phyloP scores from a whole-genome alignment of 2,888 invertebrate species.

The Zele albiditarsus region DNA sequence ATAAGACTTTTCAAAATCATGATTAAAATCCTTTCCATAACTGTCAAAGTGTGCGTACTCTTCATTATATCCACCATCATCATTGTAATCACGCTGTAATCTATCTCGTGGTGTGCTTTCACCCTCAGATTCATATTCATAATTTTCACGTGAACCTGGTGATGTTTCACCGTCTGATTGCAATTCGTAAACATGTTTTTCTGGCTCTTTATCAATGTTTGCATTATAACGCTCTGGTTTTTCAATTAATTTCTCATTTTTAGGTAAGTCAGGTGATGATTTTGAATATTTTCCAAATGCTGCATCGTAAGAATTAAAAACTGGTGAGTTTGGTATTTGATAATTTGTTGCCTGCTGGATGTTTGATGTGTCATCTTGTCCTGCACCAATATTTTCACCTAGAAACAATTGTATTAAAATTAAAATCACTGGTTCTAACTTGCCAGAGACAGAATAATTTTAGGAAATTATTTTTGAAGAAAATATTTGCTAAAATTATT shows the following conservation, averaged over 20 bases:
- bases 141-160: conserved; percentile 35
- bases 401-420: neutral
- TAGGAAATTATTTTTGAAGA: too few relatives aligned
- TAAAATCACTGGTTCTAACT: neutral
- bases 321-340: conserved; percentile 47
- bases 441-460: too few relatives aligned
- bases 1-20: conserved; percentile 60
- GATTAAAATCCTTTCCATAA: conserved; percentile 56
- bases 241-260: conserved; percentile 6
- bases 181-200: conserved; percentile 40
- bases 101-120: conserved; percentile 54
- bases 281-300: conserved; percentile 61
- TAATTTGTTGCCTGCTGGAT: conserved; percentile 10
- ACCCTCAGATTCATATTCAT: conserved; percentile 56
- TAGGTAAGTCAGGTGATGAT: conserved; percentile 23
- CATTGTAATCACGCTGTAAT: conserved; percentile 49
- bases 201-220: conserved; percentile 35
- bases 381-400: neutral
- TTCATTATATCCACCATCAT: conserved; percentile 46
- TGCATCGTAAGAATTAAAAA: conserved; percentile 57
- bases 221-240: conserved; percentile 33
- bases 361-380: neutral
- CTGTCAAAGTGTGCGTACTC: conserved; percentile 44
- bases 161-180: conserved; percentile 36
- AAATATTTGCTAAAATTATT: too few relatives aligned